Evolutionary conservation across 2,797 vertebrate species (phyloP).

Genomic region (Rhabdomys pumilio): DNA sequence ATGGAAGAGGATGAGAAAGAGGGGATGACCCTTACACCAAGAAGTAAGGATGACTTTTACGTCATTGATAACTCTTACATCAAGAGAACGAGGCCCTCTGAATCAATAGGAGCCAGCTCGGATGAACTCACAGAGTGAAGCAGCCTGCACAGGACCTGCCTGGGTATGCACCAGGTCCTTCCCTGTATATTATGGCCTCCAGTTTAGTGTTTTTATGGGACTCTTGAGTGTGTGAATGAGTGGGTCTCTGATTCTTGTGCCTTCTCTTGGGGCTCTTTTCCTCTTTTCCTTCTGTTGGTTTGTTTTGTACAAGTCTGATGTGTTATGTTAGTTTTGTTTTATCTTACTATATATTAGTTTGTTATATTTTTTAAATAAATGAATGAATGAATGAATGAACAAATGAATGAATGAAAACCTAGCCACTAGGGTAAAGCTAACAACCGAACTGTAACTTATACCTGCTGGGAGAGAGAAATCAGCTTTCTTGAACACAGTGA

Average conservation of each 20-base stretch:
- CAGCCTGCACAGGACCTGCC: no score
- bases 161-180: not conserved
- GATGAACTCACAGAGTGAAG: not conserved
- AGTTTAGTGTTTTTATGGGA: not conserved
- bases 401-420: not conserved
- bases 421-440: not conserved
- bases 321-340: not conserved
- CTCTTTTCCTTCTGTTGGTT: not conserved
- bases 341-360: not conserved
- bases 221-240: not conserved
- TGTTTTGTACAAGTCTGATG: not conserved
- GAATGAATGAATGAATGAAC: not conserved
- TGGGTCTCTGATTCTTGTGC: not conserved
- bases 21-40: not conserved
- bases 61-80: no score
- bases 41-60: no score
- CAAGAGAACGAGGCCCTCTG: not conserved
- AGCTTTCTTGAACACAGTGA: not conserved
- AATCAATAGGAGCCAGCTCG: not conserved
- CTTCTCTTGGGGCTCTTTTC: not conserved
- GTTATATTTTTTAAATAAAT: not conserved
- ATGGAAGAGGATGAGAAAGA: not conserved
- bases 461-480: not conserved
- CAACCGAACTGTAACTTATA: not conserved
- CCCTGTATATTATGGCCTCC: not conserved